phyloP scores from a whole-genome alignment of 2,888 invertebrate genomes.

The Ypsolopha scabrella region DNA sequence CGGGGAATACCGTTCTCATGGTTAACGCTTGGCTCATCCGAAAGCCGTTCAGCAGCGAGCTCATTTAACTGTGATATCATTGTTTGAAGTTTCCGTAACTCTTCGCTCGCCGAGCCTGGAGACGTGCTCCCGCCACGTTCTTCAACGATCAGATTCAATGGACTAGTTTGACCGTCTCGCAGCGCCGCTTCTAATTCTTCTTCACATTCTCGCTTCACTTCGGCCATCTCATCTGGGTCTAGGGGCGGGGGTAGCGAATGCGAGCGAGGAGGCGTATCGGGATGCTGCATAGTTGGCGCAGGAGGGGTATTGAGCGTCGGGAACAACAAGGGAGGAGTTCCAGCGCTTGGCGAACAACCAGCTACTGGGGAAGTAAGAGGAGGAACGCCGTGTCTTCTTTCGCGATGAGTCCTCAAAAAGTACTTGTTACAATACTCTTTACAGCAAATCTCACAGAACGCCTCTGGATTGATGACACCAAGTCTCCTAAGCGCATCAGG shows the following conservation, averaged over 20 bases:
- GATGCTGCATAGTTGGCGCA: slow-evolving; percentile 62
- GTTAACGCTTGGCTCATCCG: slow-evolving; percentile 16
- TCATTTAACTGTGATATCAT: slow-evolving; percentile 93
- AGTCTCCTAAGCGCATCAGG: slow-evolving; percentile 80
- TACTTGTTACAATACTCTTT: slow-evolving; percentile 95
- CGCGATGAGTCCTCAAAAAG: slow-evolving; percentile 91
- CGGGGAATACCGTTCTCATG: neutral
- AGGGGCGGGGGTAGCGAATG: slow-evolving; percentile 42
- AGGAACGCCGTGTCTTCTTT: slow-evolving; percentile 90
- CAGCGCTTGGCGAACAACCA: slow-evolving; percentile 16
- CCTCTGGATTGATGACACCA: slow-evolving; percentile 87
- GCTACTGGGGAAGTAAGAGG: slow-evolving; percentile 56
- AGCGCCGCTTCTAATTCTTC: slow-evolving; percentile 54
- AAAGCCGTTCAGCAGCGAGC: slow-evolving; percentile 71
- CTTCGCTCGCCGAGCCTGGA: slow-evolving; percentile 80
- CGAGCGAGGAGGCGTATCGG: slow-evolving; percentile 76
- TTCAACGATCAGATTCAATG: slow-evolving; percentile 81
- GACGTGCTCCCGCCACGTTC: slow-evolving; percentile 70
- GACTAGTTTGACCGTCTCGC: slow-evolving; percentile 78
- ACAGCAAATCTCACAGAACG: slow-evolving; percentile 94
- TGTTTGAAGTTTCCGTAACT: slow-evolving; percentile 88
- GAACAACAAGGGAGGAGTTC: slow-evolving; percentile 35
- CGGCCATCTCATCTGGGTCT: slow-evolving; percentile 42
- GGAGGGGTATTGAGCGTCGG: slow-evolving; percentile 22
- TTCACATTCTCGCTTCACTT: slow-evolving; percentile 67